These are phyloP conservation scores for Parnassius apollo DNA, from an alignment of 2,888 invertebrate species.

Conservation along the genomic window DNA sequence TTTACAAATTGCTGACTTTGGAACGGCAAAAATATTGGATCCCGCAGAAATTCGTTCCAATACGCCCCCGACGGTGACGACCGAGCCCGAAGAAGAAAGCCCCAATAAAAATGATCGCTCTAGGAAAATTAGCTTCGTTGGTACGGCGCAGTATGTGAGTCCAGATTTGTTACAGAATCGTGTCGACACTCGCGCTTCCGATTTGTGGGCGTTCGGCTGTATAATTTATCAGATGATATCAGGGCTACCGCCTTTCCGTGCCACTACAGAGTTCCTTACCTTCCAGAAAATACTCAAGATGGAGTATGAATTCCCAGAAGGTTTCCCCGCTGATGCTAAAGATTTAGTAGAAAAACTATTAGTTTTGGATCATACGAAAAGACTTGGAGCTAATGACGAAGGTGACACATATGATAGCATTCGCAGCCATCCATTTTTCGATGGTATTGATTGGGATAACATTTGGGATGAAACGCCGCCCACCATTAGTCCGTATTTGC, in stretches of 20 bases:
- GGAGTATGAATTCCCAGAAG: constrained; percentile 95
- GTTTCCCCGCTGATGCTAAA: constrained; percentile 92
- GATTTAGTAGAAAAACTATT: constrained; percentile 93
- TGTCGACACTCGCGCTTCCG: constrained; percentile 88
- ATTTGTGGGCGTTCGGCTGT: constrained; percentile 98
- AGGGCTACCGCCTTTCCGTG: constrained; percentile 95
- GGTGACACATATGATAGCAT: constrained; percentile 89
- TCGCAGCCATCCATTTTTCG: constrained; percentile 93
- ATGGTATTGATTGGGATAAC: constrained; percentile 90
- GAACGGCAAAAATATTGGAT: constrained; percentile 92
- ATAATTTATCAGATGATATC: constrained; percentile 98
- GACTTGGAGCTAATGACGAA: constrained; percentile 90
- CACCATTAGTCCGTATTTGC: constrained; percentile 89
- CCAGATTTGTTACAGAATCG: constrained; percentile 95
- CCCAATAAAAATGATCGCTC: constrained; percentile 65
- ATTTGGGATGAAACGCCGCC: constrained; percentile 90
- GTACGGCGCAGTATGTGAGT: constrained; percentile 99
- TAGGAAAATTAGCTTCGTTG: constrained; percentile 94
- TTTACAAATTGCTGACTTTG: constrained; percentile 97
- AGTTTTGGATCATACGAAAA: constrained; percentile 88
- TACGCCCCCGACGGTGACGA: constrained; percentile 34
- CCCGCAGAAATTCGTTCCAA: constrained; percentile 55
- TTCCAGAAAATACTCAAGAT: constrained; percentile 96
- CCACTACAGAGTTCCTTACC: constrained; percentile 95
- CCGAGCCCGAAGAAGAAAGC: constrained; percentile 51